Conservation (phyloP, 2,113 vertebrate species). For the Petromus typicus region DNA sequence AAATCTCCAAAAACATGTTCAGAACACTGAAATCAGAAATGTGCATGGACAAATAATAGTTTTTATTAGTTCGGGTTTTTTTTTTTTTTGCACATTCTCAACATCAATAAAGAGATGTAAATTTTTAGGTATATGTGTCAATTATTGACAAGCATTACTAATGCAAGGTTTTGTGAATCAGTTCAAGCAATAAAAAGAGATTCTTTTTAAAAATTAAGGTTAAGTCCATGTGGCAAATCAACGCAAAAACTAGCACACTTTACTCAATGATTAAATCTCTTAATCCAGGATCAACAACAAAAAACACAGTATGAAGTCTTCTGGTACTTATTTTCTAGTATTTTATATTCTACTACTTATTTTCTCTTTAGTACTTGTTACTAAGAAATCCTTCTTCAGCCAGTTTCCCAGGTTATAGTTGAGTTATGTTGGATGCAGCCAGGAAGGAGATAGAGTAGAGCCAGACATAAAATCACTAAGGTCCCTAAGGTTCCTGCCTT, state of each 20-base stretch:
- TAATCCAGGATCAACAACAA: slow-evolving; percentile 51
- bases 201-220: slow-evolving; percentile 23
- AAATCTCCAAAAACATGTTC: neutral
- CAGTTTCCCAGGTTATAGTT: neutral
- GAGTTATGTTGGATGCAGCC: neutral
- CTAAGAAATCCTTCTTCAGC: neutral
- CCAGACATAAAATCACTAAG: neutral
- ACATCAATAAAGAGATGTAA: slow-evolving; percentile 6
- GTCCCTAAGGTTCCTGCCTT: neutral
- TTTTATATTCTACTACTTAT: neutral
- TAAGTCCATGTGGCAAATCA: slow-evolving; percentile 39
- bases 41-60: neutral
- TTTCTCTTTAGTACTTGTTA: neutral
- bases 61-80: neutral
- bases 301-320: neutral
- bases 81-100: neutral
- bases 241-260: neutral
- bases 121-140: slow-evolving; percentile 29
- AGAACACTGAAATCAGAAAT: slow-evolving; percentile 34
- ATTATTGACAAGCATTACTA: neutral
- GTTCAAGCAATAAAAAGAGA: neutral
- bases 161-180: neutral
- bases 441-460: neutral
- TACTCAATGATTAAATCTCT: neutral
- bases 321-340: neutral